Evolutionary conservation across 2,888 invertebrate genomes (phyloP), one percentile per base, ranked within the genome.

Genomic region (Ceramica pisi): DNA sequence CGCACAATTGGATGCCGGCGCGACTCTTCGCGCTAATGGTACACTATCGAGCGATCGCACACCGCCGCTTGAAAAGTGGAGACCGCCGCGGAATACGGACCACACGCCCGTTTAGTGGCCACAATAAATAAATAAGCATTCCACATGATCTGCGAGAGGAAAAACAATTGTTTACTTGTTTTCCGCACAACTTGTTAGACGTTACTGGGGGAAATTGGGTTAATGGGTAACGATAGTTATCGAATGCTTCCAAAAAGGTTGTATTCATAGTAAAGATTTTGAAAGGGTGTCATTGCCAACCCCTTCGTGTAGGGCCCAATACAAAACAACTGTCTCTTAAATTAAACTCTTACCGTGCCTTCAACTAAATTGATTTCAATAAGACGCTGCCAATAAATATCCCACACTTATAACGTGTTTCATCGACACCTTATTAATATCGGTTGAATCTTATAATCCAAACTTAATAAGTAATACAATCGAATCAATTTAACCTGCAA

Each of bases 1-100:
- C 93, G 93, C 93, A 95, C 96, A 96, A 96, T 96, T 96, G 95
- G 95, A 94, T 90, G 94, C 94, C 95, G 95, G 95, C 93, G 95
- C 94, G 95, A 94, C 87, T 92, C 92, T 95, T 95, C 94, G 95
- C 96, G 94, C 96, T 95, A 95, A 95, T 95, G 95, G 95, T 94
- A 93, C 95, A 94, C 93, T 96, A 96, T 96, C 95, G 93, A 92
- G 88, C 92, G 92, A 95, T 95, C 95, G 93, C 92, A 86, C 86
- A 88, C 89, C 87, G 88, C 90, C 89, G 89, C 90, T 93, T 93
- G 93, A 93, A 89, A 93, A 92, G 94, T 92, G 91, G 93, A 90
- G 93, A 93, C 95, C 95, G 94, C 93, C 94, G 88, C 90, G 92
- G 90, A 90, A 92, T 91, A 90, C 87, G 91, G 94, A 93, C 95